Conservation (phyloP, 1,140 invertebrate species). For the Luehdorfia chinensis region DNA sequence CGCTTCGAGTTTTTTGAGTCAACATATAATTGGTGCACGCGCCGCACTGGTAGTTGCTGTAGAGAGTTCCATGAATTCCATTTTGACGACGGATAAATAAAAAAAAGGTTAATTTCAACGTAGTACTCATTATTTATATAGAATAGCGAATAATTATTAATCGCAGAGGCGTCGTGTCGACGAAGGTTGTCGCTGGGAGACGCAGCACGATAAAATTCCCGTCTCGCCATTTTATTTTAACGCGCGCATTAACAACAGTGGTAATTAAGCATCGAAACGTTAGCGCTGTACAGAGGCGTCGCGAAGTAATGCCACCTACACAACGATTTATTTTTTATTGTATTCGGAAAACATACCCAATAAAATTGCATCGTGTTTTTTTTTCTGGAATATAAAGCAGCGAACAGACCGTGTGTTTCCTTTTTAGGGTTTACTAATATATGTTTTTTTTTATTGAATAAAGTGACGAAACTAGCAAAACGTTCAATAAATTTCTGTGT, state of each 20-base stretch:
- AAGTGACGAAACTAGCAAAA: too few relatives aligned
- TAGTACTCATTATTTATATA: constrained; percentile 4
- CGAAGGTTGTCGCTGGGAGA: constrained; percentile 24
- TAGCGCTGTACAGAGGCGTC: constrained; percentile 45
- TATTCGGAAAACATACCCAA: too few relatives aligned
- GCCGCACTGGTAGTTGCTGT: neutral
- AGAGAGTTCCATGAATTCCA: constrained; percentile 9
- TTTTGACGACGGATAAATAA: neutral
- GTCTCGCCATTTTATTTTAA: constrained; percentile 56
- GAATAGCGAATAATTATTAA: constrained; percentile 12
- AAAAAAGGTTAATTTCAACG: constrained; percentile 12
- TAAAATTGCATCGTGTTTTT: too few relatives aligned
- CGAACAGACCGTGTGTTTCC: too few relatives aligned
- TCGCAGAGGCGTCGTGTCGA: constrained; percentile 23
- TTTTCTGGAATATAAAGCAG: too few relatives aligned
- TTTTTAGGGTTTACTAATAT: too few relatives aligned
- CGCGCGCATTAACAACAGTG: constrained; percentile 51
- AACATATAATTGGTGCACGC: constrained; percentile 2
- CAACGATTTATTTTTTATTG: too few relatives aligned
- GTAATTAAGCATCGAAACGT: constrained; percentile 70
- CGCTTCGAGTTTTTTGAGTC: constrained; percentile 4
- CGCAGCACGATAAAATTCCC: constrained; percentile 49
- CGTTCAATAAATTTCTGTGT: too few relatives aligned
- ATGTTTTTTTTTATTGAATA: too few relatives aligned
- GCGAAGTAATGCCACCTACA: constrained; percentile 43